These are phyloP conservation scores for Lacerta viridis DNA, from an alignment of 2,797 vertebrate species.

Conservation along the genomic window DNA sequence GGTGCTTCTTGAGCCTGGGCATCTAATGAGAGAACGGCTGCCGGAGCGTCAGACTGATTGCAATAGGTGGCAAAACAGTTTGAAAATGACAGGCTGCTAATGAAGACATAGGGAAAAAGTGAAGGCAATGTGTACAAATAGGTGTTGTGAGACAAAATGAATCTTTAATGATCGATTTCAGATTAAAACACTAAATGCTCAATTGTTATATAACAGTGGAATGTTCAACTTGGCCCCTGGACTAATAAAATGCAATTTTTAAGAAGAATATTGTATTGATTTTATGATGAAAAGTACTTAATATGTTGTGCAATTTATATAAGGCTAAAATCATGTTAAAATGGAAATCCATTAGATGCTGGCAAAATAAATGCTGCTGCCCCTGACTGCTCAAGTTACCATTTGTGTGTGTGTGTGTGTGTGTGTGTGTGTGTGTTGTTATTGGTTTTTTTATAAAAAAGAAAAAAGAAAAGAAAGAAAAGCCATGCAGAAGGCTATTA, in stretches of 20 bases:
- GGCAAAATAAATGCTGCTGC: slow-evolving; percentile 44
- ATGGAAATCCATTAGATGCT: slow-evolving; percentile 64
- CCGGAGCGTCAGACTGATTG: slow-evolving; percentile 30
- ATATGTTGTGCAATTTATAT: slow-evolving; percentile 60
- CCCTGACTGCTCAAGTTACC: slow-evolving; percentile 46
- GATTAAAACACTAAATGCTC: slow-evolving; percentile 58
- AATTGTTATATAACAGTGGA: slow-evolving; percentile 68
- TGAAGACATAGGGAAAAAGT: slow-evolving; percentile 59
- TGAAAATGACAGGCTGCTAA: slow-evolving; percentile 58
- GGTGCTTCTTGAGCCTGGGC: slow-evolving; percentile 27
- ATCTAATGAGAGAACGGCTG: slow-evolving; percentile 39
- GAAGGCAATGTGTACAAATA: slow-evolving; percentile 61
- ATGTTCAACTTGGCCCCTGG: slow-evolving; percentile 48
- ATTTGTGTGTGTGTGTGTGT: not conserved
- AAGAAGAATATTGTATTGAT: slow-evolving; percentile 60
- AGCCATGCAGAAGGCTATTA: not conserved
- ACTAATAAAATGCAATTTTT: slow-evolving; percentile 64
- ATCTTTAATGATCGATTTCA: slow-evolving; percentile 67
- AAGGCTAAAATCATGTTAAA: slow-evolving; percentile 54
- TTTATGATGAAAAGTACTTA: slow-evolving; percentile 65
- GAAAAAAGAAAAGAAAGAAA: not conserved
- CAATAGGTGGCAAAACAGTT: slow-evolving; percentile 46
- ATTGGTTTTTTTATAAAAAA: not conserved
- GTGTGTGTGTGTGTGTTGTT: no score
- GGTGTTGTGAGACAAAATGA: slow-evolving; percentile 55